Evolutionary conservation across 2,113 vertebrate species (phyloP).

Genomic region (Sardina pilchardus): DNA sequence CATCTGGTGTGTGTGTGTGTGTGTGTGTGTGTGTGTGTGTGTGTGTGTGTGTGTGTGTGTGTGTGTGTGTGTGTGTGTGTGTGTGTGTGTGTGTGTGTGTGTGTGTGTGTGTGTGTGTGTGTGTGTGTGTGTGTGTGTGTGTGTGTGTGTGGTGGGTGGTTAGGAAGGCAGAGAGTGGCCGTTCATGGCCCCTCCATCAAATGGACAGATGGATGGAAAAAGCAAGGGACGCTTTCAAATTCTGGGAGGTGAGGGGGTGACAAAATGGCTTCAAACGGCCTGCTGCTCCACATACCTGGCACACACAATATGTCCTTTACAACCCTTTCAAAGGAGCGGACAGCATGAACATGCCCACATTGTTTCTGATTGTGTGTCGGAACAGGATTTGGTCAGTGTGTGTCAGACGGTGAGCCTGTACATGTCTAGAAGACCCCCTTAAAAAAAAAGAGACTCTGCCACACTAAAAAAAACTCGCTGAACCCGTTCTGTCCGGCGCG

Average conservation of each 20-base stretch:
- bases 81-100: too few species aligned
- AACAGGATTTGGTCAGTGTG: background rate
- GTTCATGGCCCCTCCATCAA: too few species aligned
- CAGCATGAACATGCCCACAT: background rate
- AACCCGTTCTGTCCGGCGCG: background rate
- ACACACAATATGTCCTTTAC: background rate
- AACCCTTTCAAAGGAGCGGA: background rate
- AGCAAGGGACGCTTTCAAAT: background rate
- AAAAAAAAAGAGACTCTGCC: background rate
- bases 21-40: too few species aligned
- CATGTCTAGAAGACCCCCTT: conserved; percentile 7
- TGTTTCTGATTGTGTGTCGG: too few species aligned
- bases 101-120: too few species aligned
- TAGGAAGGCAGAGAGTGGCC: background rate
- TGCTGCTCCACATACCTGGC: background rate
- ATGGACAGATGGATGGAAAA: background rate
- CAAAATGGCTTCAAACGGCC: background rate
- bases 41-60: too few species aligned
- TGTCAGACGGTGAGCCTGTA: background rate
- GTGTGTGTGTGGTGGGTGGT: background rate
- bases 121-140: too few species aligned
- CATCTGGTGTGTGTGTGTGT: too few species aligned
- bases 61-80: too few species aligned
- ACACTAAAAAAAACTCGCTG: background rate
- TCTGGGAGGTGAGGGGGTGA: background rate